Evolutionary conservation across 2,797 vertebrate species (phyloP).

Genomic region (Chelon labrosus): DNA sequence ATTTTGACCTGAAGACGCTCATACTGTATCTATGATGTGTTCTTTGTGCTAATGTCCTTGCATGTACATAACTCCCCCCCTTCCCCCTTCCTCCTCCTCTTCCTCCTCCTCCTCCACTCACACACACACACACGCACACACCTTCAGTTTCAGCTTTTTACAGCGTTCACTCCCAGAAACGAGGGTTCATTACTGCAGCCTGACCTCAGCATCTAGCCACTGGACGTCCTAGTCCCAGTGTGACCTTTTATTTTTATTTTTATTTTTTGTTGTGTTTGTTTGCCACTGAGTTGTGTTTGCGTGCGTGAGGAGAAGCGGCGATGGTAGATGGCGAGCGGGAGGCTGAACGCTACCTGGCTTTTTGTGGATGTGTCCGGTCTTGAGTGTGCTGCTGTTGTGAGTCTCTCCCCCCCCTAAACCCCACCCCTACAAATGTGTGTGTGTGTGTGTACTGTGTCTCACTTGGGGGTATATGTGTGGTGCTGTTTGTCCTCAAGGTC

Average conservation of each 20-base stretch:
- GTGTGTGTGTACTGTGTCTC: constrained; percentile 22
- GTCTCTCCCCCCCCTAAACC: constrained; percentile 21
- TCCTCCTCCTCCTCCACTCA: neutral
- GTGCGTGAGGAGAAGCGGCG: neutral
- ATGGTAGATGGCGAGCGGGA: neutral
- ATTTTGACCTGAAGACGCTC: constrained; percentile 30
- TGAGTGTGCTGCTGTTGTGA: constrained; percentile 44
- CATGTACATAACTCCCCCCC: constrained; percentile 45
- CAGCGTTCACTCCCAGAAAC: constrained; percentile 82
- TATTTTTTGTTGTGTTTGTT: constrained; percentile 46
- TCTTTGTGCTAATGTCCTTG: constrained; percentile 30
- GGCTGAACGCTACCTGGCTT: constrained; percentile 20
- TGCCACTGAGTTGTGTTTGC: constrained; percentile 42
- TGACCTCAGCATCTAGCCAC: constrained; percentile 76
- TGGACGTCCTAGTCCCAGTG: constrained; percentile 56
- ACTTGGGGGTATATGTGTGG: constrained; percentile 71
- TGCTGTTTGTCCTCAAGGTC: constrained; percentile 83
- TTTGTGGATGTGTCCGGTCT: constrained; percentile 27
- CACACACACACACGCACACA: constrained; percentile 17
- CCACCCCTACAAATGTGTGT: constrained; percentile 17
- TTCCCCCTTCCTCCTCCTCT: too few species aligned
- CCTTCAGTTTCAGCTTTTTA: constrained; percentile 47
- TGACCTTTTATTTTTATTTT: constrained; percentile 13
- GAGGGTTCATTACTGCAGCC: constrained; percentile 89
- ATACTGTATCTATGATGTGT: constrained; percentile 10